Evolutionary conservation across 1,140 invertebrate species (phyloP), one percentile per base, ranked within the genome.

Genomic region (Drosophila equinoxialis): DNA sequence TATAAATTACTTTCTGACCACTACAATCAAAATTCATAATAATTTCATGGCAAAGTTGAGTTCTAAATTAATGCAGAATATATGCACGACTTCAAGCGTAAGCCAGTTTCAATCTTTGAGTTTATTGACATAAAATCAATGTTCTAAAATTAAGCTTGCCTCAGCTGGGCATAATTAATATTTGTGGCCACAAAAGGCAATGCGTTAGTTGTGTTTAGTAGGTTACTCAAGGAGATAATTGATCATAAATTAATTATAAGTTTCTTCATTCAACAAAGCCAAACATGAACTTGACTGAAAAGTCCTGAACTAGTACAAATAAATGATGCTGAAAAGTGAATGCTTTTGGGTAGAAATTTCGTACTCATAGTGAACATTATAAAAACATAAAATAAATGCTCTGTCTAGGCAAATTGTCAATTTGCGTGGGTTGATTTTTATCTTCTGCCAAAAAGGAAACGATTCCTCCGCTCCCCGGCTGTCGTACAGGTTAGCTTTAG

Each of bases 81-180:
- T 37, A 17, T 20, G 8, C 61, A 71, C 10, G 35, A 37, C 71
- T 30, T 30, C 30, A 30, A 6, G 30, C 30, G 5, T 6, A 30
- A 30, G 30, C 30, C 0, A 30, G 5, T 6, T 30, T 30, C 6
- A 30, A 6, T 30, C 30, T 30, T 30, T 30, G 6, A 30, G 30
- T 30, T 30, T 57, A 71, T 66, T 77, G 81, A 81, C 81, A 84
- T 55, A 77, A 85, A 84, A 84, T 84, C 81, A 65, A 84, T 85
- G 74, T 35, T 68, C 42, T 51, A 71, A 85, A 54, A 70, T 75
- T 63, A 23, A 68, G 45, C 33, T 60, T n/a, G 26, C 17, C 14
- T 11, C 17, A 48, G 14, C 45, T 48, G 14, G 11, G 35, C 10
- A 37, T 48, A 48, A 17, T 17, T 48, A 7, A 20, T 48, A 6